Conservation (phyloP, 2,797 vertebrate genomes). For the Acropternis orthonyx region DNA sequence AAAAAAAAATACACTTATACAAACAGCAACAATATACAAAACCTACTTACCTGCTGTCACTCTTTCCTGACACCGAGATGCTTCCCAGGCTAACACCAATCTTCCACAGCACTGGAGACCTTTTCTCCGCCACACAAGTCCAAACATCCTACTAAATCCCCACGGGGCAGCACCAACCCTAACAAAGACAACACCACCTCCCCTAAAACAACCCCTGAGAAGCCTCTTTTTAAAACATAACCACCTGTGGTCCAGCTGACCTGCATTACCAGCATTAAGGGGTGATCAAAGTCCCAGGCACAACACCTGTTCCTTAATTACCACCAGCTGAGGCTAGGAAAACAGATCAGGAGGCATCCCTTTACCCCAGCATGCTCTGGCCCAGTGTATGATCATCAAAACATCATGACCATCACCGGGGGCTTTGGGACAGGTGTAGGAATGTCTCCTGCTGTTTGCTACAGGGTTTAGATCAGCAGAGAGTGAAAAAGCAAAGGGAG, state of each 20-base stretch:
- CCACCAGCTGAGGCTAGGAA: neutral
- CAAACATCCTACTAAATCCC: accelerated
- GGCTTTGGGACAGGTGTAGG: neutral
- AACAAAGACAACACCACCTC: accelerated
- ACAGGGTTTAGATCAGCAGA: neutral
- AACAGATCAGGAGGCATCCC: neutral
- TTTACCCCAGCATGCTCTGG: neutral
- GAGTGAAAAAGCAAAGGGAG: neutral
- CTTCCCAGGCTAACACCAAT: neutral
- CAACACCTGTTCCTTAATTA: neutral
- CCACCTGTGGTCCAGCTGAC: neutral
- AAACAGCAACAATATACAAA: neutral
- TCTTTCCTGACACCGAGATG: neutral
- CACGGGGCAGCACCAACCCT: no score
- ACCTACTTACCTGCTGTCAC: neutral
- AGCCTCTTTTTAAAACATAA: neutral
- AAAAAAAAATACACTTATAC: neutral
- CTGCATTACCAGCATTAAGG: neutral
- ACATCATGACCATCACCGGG: accelerated
- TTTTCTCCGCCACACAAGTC: neutral
- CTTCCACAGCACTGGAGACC: neutral
- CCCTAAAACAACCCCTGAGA: neutral
- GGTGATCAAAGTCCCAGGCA: neutral
- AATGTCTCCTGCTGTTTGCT: neutral
- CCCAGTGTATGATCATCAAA: neutral